Base-by-base conservation (phyloP, 2,113 vertebrate genomes). In the Gallinago media region DNA sequence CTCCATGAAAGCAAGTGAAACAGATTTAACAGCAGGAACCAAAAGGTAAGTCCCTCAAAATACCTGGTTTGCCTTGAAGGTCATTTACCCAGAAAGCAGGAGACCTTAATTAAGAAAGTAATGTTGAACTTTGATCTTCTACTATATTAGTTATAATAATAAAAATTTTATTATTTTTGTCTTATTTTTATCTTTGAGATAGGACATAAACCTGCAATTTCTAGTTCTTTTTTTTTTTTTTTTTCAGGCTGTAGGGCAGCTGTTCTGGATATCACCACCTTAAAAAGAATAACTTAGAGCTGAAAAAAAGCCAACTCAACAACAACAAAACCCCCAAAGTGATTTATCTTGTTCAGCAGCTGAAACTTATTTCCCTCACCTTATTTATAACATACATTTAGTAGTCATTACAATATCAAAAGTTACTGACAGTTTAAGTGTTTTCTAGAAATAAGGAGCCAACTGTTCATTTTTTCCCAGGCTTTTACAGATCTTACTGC, bases 401-500 rank as follows among this genome's bases (percentile, higher is more conserved):
- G 34, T 74, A 73, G 62, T 63, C 62, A 49, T 75, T 80, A 49
- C 12, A 44, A 4, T 92, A 84, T 36, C 3, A 2, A 63, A 85
- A 83, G 61, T 74, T 67, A 74, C 65, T 86, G 55, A 55, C 18
- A 49, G 42, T 88, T 92, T 32, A 65, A 71, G 19, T 59, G 55
- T 74, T 92, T 92, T 90, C 42, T 62, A 85, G 63, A 88, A 80
- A 55, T 62, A 83, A 56, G 34, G 47, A 86, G 32, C 54, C 67
- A 74, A 71, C 23, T 80, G 12, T 59, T 93, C 79, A 44, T 77
- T 94, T 77, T 92, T 94, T 92, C 93, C 85, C 95, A 96, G 94
- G 82, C 93, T 92, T 95, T 93, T 92, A 42, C 67, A 90, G 75
- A 76, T 76, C 67, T 77, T 91, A 23, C 17, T 88, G 82, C 78